Conservation (phyloP, 2,888 invertebrate genomes). For the Cinara cedri region DNA sequence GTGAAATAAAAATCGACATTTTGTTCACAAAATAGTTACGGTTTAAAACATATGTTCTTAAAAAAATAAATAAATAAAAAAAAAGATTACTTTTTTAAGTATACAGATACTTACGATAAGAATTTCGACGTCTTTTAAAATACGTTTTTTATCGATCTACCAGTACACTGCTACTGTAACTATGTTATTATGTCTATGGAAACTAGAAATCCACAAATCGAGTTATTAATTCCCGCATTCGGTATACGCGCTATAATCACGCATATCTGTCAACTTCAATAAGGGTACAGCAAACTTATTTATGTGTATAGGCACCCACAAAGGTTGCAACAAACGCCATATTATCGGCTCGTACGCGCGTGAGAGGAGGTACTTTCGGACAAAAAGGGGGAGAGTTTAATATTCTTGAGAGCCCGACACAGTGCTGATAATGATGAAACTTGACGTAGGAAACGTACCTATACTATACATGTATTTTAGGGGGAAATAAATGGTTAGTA, state of each 20-base stretch:
- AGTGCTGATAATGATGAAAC: conserved; percentile 46
- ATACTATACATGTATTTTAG: conserved; percentile 21
- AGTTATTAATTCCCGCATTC: background rate
- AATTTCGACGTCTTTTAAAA: too few relatives aligned
- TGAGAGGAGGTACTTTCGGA: conserved; percentile 28
- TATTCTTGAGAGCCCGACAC: conserved; percentile 51
- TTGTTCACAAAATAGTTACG: too few relatives aligned
- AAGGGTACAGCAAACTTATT: conserved; percentile 10
- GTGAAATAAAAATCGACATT: too few relatives aligned
- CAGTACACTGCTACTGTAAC: too few relatives aligned
- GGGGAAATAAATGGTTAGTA: conserved; percentile 37
- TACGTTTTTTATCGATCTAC: conserved; percentile 16
- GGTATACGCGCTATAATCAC: conserved; percentile 33
- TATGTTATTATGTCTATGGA: too few relatives aligned
- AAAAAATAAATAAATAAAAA: background rate
- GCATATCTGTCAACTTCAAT: conserved; percentile 42
- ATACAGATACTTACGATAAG: too few relatives aligned
- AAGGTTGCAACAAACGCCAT: conserved; percentile 25
- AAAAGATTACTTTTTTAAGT: too few relatives aligned
- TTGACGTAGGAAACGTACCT: conserved; percentile 11
- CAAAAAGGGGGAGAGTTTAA: conserved; percentile 47
- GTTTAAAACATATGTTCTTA: too few relatives aligned
- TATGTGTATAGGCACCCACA: background rate
- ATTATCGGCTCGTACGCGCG: conserved; percentile 40
- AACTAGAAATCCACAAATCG: background rate